These are phyloP conservation scores for Omphaloscelis lunosa DNA, from an alignment of 2,888 invertebrate species.

Conservation along the genomic window DNA sequence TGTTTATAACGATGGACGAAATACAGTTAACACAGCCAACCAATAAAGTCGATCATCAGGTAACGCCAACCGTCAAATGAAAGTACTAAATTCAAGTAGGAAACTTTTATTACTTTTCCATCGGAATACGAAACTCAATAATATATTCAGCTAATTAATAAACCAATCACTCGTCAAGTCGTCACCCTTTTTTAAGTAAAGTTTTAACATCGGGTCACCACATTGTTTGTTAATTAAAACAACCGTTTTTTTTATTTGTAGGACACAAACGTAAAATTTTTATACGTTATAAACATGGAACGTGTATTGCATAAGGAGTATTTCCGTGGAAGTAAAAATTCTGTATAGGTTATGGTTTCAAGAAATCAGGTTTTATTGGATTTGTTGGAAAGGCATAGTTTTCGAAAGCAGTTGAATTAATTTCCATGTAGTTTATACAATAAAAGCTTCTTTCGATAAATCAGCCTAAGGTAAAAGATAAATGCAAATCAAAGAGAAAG, in stretches of 20 bases:
- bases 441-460: not conserved
- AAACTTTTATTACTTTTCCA: constrained; percentile 53
- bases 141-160: constrained; percentile 62
- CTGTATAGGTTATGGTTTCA: constrained; percentile 5
- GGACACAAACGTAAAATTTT: constrained; percentile 42
- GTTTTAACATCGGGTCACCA: constrained; percentile 44
- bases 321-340: constrained; percentile 37
- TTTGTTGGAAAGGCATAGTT: constrained; percentile 3
- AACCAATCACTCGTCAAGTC: constrained; percentile 40
- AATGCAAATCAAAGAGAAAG: not conserved
- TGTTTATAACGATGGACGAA: not conserved
- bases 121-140: constrained; percentile 42
- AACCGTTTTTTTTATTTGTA: constrained; percentile 60
- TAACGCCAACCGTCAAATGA: constrained; percentile 8
- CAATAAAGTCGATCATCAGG: not conserved
- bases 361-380: constrained; percentile 29
- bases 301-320: constrained; percentile 51
- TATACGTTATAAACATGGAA: constrained; percentile 41
- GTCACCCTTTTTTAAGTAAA: constrained; percentile 54
- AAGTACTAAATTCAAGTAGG: constrained; percentile 38
- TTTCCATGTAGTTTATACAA: not conserved
- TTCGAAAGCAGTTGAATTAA: constrained; percentile 7
- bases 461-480: not conserved
- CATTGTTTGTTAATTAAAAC: constrained; percentile 64
- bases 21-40: not conserved